Evolutionary conservation across 2,797 vertebrate genomes (phyloP).

Genomic region (Oceanodroma leucorhoa): DNA sequence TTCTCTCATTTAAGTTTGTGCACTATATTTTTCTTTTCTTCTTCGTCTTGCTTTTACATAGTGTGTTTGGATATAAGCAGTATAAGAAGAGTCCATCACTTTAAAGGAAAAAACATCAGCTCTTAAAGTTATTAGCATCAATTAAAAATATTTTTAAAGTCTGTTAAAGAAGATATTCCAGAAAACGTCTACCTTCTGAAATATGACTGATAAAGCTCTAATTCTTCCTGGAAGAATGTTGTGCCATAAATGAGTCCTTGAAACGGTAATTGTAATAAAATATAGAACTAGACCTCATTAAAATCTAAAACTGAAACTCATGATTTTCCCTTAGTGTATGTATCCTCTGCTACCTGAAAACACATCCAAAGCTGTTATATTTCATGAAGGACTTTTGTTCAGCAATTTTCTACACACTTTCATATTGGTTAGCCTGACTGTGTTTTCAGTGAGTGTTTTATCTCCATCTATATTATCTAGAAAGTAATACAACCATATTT

Average conservation of each 20-base stretch:
- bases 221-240: not conserved
- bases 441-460: not conserved
- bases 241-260: not conserved
- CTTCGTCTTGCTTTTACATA: not conserved
- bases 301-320: not conserved
- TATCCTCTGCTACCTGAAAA: not conserved
- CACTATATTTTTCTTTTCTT: not conserved
- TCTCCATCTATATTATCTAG: not conserved
- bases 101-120: not conserved
- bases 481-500: not conserved
- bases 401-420: not conserved
- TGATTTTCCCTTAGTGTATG: not conserved
- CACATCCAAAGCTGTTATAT: not conserved
- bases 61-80: not conserved
- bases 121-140: not conserved
- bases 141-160: not conserved
- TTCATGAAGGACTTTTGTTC: not conserved
- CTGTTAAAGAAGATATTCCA: not conserved
- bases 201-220: not conserved
- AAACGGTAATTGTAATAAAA: not conserved
- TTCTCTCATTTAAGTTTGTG: not conserved
- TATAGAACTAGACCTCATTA: not conserved
- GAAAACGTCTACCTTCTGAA: not conserved
- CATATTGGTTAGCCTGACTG: not conserved
- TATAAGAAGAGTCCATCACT: not conserved